phyloP scores from a whole-genome alignment of 2,888 invertebrate genomes.

The Drosophila koepferae region DNA sequence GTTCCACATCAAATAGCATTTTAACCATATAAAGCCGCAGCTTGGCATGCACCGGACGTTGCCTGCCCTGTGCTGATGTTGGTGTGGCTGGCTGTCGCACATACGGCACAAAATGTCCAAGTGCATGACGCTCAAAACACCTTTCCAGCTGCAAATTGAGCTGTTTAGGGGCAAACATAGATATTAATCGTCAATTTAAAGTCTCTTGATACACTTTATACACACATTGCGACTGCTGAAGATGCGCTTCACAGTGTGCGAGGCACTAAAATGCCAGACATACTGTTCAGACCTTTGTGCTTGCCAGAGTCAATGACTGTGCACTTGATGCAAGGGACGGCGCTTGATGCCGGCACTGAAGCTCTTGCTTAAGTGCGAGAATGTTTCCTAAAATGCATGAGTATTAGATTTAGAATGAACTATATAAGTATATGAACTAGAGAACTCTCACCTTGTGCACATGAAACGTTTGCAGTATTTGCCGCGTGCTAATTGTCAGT shows the following conservation, averaged over 20 bases:
- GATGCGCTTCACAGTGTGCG: constrained; percentile 90
- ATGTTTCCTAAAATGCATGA: constrained; percentile 87
- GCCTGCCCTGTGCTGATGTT: constrained; percentile 41
- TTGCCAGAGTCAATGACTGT: constrained; percentile 88
- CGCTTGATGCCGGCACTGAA: constrained; percentile 89
- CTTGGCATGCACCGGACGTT: constrained; percentile 74
- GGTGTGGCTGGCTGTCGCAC: constrained; percentile 41
- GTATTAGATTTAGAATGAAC: neutral
- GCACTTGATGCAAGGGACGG: constrained; percentile 88
- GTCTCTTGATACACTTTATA: neutral
- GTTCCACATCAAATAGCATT: constrained; percentile 70
- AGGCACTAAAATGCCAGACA: constrained; percentile 90
- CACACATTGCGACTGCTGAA: constrained; percentile 87
- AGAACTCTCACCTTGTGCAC: constrained; percentile 87
- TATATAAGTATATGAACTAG: too few relatives aligned
- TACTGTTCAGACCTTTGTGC: constrained; percentile 89
- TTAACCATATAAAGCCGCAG: constrained; percentile 72
- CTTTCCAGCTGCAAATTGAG: constrained; percentile 68
- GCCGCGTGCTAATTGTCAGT: constrained; percentile 24
- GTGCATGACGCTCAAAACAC: constrained; percentile 65
- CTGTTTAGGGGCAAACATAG: constrained; percentile 18
- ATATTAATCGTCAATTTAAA: neutral
- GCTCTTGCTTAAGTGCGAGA: constrained; percentile 89
- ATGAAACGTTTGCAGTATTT: constrained; percentile 89
- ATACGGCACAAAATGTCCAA: constrained; percentile 69